Percentiles rank a stretch among this genome's conserved stretches.
Evolutionary conservation across 2,113 vertebrate species (phyloP).

Genomic region (Ciconia boyciana): DNA sequence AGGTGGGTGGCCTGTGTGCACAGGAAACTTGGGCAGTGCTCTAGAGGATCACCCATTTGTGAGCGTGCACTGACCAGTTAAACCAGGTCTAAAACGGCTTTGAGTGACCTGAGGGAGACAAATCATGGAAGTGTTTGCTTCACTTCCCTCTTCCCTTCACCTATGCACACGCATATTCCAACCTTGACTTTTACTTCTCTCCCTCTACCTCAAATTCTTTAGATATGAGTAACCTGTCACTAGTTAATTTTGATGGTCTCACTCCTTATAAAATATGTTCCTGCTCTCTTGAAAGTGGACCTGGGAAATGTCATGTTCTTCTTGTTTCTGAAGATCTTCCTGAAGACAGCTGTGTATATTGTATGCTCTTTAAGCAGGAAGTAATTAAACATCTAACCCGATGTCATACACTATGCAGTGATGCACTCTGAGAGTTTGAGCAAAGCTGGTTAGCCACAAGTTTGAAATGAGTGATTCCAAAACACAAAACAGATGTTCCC

Average conservation of each 20-base stretch:
- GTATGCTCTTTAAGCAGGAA: background rate
- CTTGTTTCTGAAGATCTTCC: background rate
- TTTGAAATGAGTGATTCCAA: conserved; percentile 5
- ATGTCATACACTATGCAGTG: background rate
- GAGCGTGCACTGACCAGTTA: background rate
- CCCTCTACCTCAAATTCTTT: background rate
- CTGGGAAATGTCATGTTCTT: background rate
- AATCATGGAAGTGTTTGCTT: background rate
- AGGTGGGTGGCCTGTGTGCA: background rate
- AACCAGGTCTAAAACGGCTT: background rate
- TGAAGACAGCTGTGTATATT: background rate
- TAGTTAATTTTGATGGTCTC: background rate
- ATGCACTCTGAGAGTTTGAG: background rate
- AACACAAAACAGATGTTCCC: conserved; percentile 18
- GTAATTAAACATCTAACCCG: background rate
- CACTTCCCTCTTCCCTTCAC: background rate
- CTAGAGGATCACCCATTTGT: background rate
- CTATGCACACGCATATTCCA: background rate
- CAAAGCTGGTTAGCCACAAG: background rate
- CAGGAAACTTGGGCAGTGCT: background rate
- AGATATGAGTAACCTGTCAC: background rate
- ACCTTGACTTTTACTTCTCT: background rate
- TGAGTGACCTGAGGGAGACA: background rate
- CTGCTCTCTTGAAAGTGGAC: background rate
- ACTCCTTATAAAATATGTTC: background rate